phyloP scores from a whole-genome alignment of 2,113 vertebrate genomes.

The Stegostoma tigrinum region DNA sequence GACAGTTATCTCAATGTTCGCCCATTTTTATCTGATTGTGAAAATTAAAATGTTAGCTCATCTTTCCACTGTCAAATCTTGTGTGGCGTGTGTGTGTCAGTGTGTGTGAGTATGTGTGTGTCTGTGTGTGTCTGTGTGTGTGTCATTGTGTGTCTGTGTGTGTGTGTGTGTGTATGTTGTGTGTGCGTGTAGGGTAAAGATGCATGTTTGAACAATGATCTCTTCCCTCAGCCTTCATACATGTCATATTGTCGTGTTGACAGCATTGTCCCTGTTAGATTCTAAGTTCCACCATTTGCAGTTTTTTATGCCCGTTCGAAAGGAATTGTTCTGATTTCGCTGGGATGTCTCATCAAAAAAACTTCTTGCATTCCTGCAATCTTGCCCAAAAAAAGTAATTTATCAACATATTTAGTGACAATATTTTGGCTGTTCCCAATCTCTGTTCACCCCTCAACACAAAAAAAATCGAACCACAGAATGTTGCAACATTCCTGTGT shows the following conservation, averaged over 20 bases:
- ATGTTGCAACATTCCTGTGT: background rate
- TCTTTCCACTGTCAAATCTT: background rate
- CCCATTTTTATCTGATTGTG: background rate
- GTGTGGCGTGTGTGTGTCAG: too few species aligned
- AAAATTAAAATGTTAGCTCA: background rate
- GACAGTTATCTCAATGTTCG: background rate
- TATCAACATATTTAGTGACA: background rate
- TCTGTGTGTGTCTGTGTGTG: too few species aligned
- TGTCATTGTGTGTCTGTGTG: too few species aligned
- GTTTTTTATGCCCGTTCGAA: too few species aligned
- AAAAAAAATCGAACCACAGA: background rate
- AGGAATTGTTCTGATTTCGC: background rate
- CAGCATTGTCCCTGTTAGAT: background rate
- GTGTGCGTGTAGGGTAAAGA: too few species aligned
- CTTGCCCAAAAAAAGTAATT: too few species aligned
- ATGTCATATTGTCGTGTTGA: background rate
- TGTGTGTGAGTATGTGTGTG: too few species aligned
- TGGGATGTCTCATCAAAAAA: background rate
- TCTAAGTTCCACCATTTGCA: background rate
- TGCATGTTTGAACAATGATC: background rate
- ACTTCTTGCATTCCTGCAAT: too few species aligned
- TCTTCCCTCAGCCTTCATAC: too few species aligned
- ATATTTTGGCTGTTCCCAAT: background rate
- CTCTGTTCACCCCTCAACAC: background rate
- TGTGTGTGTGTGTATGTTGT: too few species aligned